phyloP scores from a whole-genome alignment of 2,888 invertebrate genomes.

The Trichopria drosophilae region DNA sequence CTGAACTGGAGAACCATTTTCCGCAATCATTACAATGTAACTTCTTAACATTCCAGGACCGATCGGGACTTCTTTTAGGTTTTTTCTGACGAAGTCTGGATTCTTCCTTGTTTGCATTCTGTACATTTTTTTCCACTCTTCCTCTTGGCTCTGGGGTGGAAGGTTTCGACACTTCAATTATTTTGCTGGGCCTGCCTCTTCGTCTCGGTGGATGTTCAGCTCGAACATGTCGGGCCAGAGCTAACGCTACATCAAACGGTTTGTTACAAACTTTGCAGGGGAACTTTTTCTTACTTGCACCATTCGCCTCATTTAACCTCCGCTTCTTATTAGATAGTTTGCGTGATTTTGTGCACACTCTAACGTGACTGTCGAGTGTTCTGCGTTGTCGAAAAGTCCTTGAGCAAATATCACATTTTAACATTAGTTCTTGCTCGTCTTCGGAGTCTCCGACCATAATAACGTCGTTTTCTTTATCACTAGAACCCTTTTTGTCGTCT shows the following conservation, averaged over 20 bases:
- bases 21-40: constrained; percentile 48
- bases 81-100: constrained; percentile 10
- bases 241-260: constrained; percentile 52
- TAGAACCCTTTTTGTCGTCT: constrained; percentile 52
- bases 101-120: constrained; percentile 19
- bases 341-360: constrained; percentile 48
- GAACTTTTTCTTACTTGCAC: constrained; percentile 34
- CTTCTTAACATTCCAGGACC: constrained; percentile 45
- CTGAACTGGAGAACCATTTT: constrained; percentile 50
- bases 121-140: constrained; percentile 17
- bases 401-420: constrained; percentile 49
- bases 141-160: constrained; percentile 3
- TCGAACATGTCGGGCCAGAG: constrained; percentile 52
- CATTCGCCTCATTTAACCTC: constrained; percentile 19
- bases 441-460: constrained; percentile 54
- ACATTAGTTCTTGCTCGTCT: constrained; percentile 40
- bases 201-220: constrained; percentile 45
- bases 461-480: constrained; percentile 55
- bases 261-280: constrained; percentile 52
- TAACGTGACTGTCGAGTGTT: constrained; percentile 47
- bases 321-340: no score
- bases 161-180: constrained; percentile 17
- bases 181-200: constrained; percentile 37
- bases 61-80: constrained; percentile 17
- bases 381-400: constrained; percentile 49